These are phyloP conservation scores for Anneissia japonica DNA, from an alignment of 35 echinoderm and acorn worm genomes.

Conservation along the genomic window DNA sequence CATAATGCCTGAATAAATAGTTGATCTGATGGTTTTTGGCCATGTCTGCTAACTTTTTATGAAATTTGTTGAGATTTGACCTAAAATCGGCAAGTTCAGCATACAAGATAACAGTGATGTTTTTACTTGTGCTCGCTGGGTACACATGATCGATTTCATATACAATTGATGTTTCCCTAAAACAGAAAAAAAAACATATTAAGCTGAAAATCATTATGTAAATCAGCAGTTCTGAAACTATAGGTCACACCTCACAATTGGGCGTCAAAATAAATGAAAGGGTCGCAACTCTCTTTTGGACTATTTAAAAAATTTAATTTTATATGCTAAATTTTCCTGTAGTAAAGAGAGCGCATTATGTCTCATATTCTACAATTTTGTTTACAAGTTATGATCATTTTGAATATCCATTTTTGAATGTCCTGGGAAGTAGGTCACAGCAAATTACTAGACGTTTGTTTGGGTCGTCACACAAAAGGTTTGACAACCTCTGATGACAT, in stretches of 20 bases:
- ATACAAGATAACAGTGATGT: slow-evolving; percentile 68
- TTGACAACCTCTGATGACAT: no score
- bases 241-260: not conserved
- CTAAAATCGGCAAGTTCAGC: slow-evolving; percentile 47
- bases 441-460: no score
- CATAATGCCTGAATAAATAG: slow-evolving; percentile 88
- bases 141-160: slow-evolving; percentile 77
- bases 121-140: slow-evolving; percentile 21
- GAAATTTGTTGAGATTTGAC: slow-evolving; percentile 49
- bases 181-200: slow-evolving; percentile 4
- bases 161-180: slow-evolving; percentile 53
- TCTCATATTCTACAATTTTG: not conserved
- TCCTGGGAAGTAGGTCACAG: no score
- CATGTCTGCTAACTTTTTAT: slow-evolving; percentile 39
- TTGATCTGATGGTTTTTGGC: slow-evolving; percentile 49
- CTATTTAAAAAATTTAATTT: not conserved
- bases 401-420: no score
- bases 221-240: not conserved
- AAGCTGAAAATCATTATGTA: not conserved
- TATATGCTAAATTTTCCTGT: not conserved
- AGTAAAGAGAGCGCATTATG: not conserved
- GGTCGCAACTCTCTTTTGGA: not conserved
- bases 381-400: no score
- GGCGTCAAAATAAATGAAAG: not conserved
- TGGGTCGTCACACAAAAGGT: no score